Evolutionary conservation across 2,888 invertebrate genomes (phyloP).

Genomic region (Chelonus formosanus): DNA sequence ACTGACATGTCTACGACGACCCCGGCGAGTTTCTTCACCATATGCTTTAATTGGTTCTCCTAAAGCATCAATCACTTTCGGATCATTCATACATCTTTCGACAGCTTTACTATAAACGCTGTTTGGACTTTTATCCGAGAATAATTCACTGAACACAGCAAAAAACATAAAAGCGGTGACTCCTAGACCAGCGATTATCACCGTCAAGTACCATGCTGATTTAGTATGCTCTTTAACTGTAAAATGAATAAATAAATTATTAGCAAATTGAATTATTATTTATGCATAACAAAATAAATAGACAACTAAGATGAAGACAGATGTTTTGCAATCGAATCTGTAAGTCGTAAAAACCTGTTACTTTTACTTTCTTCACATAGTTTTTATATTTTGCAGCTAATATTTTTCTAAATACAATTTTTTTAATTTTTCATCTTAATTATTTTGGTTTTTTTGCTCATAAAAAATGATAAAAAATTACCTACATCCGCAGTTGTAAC

Average conservation of each 20-base stretch:
- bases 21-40: slow-evolving; percentile 86
- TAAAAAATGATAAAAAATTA: slow-evolving; percentile 13
- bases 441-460: too few relatives aligned
- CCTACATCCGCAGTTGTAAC: background rate
- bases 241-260: slow-evolving; percentile 44
- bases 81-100: slow-evolving; percentile 78
- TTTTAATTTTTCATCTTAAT: too few relatives aligned
- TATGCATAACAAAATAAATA: too few relatives aligned
- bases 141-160: slow-evolving; percentile 84
- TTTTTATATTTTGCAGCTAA: too few relatives aligned
- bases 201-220: slow-evolving; percentile 84
- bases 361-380: too few relatives aligned
- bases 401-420: too few relatives aligned
- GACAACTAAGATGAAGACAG: too few relatives aligned
- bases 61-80: slow-evolving; percentile 80
- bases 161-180: slow-evolving; percentile 86
- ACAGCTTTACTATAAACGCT: slow-evolving; percentile 83
- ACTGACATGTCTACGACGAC: slow-evolving; percentile 84
- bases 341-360: too few relatives aligned
- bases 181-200: slow-evolving; percentile 82
- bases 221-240: slow-evolving; percentile 89
- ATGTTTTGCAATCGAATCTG: too few relatives aligned
- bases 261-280: slow-evolving; percentile 10
- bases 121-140: slow-evolving; percentile 88
- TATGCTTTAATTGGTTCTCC: slow-evolving; percentile 90